Evolutionary conservation across 2,113 vertebrate species (phyloP).

Genomic region (Epinephelus cyanopodus): DNA sequence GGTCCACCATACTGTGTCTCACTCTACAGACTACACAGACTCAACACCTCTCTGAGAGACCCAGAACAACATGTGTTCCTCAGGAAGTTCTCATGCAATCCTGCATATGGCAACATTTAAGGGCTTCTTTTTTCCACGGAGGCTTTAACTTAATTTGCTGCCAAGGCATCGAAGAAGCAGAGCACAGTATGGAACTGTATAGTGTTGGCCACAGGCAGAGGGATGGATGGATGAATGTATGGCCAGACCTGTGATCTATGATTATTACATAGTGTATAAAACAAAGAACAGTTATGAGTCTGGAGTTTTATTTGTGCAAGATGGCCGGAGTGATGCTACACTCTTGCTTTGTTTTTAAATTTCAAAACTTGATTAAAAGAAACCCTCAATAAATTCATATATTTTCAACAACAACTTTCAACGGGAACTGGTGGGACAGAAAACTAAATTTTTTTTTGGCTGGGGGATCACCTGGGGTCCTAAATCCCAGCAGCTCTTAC

Average conservation of each 20-base stretch:
- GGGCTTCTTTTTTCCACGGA: conserved; percentile 84
- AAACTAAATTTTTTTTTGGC: background rate
- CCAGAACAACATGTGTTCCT: conserved; percentile 85
- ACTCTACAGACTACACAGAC: conserved; percentile 74
- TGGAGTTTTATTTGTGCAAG: conserved; percentile 32
- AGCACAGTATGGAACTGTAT: conserved; percentile 82
- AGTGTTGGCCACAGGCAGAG: conserved; percentile 73
- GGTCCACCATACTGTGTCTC: conserved; percentile 52
- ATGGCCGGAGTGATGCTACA: conserved; percentile 33
- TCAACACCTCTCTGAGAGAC: conserved; percentile 85
- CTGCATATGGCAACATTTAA: conserved; percentile 90
- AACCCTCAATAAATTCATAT: background rate
- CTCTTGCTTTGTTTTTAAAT: conserved; percentile 25
- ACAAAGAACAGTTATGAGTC: conserved; percentile 34
- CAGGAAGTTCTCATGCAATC: conserved; percentile 89
- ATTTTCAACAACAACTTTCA: background rate
- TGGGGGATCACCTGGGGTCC: conserved; percentile 8
- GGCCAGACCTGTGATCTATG: conserved; percentile 54
- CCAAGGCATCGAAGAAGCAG: conserved; percentile 80
- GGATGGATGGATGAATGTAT: conserved; percentile 63
- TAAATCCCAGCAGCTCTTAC: background rate
- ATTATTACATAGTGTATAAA: conserved; percentile 48
- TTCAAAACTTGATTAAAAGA: conserved; percentile 29
- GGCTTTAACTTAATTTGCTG: conserved; percentile 87
- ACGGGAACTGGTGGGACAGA: too few species aligned